Conservation (phyloP, 2,888 invertebrate species). For the Drosophila neutralis region DNA sequence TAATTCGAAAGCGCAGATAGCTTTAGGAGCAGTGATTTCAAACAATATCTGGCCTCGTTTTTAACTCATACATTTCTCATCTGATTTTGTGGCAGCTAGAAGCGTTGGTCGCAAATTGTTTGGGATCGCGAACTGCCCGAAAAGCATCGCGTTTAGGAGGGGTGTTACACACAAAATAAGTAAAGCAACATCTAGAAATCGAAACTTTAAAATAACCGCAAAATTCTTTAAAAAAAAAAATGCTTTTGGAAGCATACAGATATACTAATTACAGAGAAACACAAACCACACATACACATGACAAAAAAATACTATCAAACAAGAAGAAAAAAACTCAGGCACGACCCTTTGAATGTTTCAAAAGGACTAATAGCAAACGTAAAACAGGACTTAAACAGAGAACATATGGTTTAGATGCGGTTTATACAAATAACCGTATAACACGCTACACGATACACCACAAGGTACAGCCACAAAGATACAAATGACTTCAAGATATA, state of each 20-base stretch:
- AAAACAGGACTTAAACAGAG: constrained; percentile 32
- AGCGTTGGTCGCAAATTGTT: constrained; percentile 18
- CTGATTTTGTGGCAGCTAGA: constrained; percentile 60
- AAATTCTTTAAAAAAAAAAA: constrained; percentile 24
- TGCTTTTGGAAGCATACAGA: constrained; percentile 15
- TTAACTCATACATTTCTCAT: constrained; percentile 29
- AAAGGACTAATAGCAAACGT: constrained; percentile 65
- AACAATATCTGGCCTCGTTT: constrained; percentile 38
- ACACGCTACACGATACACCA: constrained; percentile 71
- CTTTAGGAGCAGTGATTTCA: constrained; percentile 1
- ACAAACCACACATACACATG: constrained; percentile 24
- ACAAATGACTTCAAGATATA: constrained; percentile 58
- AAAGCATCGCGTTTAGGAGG: constrained; percentile 41
- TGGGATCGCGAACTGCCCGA: background rate
- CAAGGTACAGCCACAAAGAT: constrained; percentile 61
- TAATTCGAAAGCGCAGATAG: background rate
- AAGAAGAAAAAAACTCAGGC: constrained; percentile 63
- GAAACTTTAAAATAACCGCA: constrained; percentile 23
- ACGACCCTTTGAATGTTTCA: constrained; percentile 69
- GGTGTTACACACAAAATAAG: constrained; percentile 59
- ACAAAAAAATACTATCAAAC: constrained; percentile 22
- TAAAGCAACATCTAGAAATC: constrained; percentile 21
- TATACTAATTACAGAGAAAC: constrained; percentile 8
- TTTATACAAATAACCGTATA: constrained; percentile 17
- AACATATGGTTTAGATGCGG: constrained; percentile 48